Evolutionary conservation across 1,140 invertebrate species (phyloP), one percentile per base, ranked within the genome.

Genomic region (Penaeus vannamei): DNA sequence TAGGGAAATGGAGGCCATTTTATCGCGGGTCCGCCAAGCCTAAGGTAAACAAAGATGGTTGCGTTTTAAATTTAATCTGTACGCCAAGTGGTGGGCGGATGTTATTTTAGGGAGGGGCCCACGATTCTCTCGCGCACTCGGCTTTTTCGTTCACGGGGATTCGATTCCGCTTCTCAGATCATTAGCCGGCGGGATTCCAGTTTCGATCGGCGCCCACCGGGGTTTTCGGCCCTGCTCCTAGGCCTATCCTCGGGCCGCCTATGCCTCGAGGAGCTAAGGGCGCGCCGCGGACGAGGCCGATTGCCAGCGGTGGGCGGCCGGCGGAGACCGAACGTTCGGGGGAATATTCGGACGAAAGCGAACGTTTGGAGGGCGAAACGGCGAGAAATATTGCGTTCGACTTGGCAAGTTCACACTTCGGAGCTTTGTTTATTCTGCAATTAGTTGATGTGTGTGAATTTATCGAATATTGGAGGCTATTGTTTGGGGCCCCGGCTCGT

Each of bases 401-500:
- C 85, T 77, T 87, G 85, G 85, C 85, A 87, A 87, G 86, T 88
- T 88, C 80, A 84, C 86, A 84, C 86, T 88, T 83, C 86, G 80
- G 66, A 84, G 86, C 86, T 85, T 82, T 90, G 84, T 90, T 90
- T 90, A 86, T 90, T 90, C 84, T 85, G 84, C 89, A 90, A 90
- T 90, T 90, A 90, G 84, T 90, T 90, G 76, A 86, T 85, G 89
- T 85, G 89, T 90, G 89, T 90, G 89, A 90, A 90, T 85, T 90
- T 90, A 85, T 85, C 84, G 89, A 85, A 86, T 90, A 90, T 86
- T 79, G 82, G 83, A 89, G 84, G n/a, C 84, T 79, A 85, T 81
- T 85, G 81, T 89, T 89, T 80, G 83, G 29, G 69, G 64, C 86
- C 86, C 62, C 29, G 80, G 69, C 82, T 88, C 86, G 80, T 83